Evolutionary conservation across 1,140 invertebrate species (phyloP).

Genomic region (Formica selysi): DNA sequence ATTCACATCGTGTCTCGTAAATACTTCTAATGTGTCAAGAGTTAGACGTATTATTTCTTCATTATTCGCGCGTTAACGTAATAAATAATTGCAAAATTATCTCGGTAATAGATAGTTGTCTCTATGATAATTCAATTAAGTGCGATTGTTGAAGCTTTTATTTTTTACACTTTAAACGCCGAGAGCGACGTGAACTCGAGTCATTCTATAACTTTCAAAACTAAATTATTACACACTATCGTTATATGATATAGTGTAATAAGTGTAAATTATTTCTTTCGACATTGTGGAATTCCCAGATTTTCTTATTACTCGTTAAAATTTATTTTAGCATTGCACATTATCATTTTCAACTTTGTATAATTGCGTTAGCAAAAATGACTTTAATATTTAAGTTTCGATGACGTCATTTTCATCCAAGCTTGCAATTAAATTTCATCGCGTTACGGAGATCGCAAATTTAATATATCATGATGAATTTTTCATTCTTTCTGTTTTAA

Average conservation of each 20-base stretch:
- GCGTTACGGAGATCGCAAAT: background rate
- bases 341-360: background rate
- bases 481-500: background rate
- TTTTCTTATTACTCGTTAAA: background rate
- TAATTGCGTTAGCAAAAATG: background rate
- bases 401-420: background rate
- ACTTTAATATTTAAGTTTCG: background rate
- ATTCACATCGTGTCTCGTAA: slow-evolving; percentile 31
- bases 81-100: slow-evolving; percentile 51
- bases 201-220: background rate
- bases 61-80: background rate
- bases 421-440: background rate
- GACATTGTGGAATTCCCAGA: background rate
- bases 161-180: background rate
- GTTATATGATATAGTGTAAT: too few species aligned
- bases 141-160: background rate
- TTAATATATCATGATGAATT: background rate
- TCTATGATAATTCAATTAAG: slow-evolving; percentile 43
- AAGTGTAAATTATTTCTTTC: slow-evolving; percentile 1
- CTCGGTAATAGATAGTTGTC: slow-evolving; percentile 4
- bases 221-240: too few species aligned
- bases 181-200: background rate
- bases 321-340: background rate
- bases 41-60: slow-evolving; percentile 26
- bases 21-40: slow-evolving; percentile 38